Percentiles rank a stretch among this genome's conserved stretches.
Evolutionary conservation across 2,888 invertebrate species (phyloP).

Genomic region (Chloromyia formosa): DNA sequence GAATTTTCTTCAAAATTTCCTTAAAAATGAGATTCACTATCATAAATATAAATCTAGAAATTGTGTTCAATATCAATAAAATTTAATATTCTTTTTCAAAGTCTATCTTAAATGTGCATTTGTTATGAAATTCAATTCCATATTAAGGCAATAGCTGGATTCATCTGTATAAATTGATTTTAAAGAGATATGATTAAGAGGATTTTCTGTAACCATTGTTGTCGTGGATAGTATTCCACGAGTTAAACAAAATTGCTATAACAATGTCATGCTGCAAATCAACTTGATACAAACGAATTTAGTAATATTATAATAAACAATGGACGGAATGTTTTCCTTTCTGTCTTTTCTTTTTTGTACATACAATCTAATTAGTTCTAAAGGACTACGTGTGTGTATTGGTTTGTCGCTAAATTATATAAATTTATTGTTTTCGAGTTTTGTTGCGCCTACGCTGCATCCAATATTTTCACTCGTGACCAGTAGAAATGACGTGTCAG

Average conservation of each 20-base stretch:
- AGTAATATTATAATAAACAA: not conserved
- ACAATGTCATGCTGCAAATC: not conserved
- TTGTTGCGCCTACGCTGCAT: not conserved
- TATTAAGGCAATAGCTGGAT: too few species aligned
- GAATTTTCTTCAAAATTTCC: too few species aligned
- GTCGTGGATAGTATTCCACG: not conserved
- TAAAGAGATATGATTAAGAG: not conserved
- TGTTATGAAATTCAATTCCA: not conserved
- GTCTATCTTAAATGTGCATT: not conserved
- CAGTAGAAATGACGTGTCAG: conserved; percentile 47
- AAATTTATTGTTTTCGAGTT: not conserved
- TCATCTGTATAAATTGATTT: too few species aligned
- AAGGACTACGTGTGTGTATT: not conserved
- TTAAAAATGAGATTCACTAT: conserved; percentile 1
- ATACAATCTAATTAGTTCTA: not conserved
- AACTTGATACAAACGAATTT: not conserved
- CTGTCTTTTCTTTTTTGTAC: conserved; percentile 17
- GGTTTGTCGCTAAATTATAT: not conserved
- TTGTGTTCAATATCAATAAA: too few species aligned
- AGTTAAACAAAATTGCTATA: not conserved
- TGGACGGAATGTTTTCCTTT: conserved; percentile 9
- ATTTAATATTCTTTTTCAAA: not conserved
- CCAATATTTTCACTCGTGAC: conserved; percentile 26
- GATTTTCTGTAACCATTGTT: not conserved
- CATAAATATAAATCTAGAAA: not conserved